Conservation (phyloP, 2,797 vertebrate species). For the Sebastes oblongus region DNA sequence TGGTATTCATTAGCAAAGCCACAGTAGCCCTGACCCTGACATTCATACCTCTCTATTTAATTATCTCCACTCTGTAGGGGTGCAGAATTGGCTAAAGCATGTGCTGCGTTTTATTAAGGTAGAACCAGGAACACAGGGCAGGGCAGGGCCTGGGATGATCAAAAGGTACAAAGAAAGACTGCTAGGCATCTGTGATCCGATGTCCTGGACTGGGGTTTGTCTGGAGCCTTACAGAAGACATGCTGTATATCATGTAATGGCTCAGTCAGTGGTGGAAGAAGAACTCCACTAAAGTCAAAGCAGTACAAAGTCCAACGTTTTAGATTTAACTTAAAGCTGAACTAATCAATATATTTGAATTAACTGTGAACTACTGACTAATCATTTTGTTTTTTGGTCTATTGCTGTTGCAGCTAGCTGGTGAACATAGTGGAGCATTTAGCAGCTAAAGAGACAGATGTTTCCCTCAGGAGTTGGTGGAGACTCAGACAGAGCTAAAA, state of each 20-base stretch:
- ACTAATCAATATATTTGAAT: not conserved
- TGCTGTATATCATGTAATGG: not conserved
- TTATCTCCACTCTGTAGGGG: conserved; percentile 77
- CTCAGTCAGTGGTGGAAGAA: not conserved
- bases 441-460: too few species aligned
- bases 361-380: too few species aligned
- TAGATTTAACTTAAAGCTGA: not conserved
- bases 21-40: conserved; percentile 75
- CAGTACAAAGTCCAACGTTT: not conserved
- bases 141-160: conserved; percentile 12
- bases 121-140: conserved; percentile 64
- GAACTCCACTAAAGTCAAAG: not conserved
- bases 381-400: too few species aligned
- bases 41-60: conserved; percentile 86
- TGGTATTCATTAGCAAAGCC: conserved; percentile 82
- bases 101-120: conserved; percentile 81
- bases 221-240: not conserved
- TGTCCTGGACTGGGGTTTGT: not conserved
- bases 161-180: conserved; percentile 26
- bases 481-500: too few species aligned
- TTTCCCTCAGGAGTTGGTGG: fast-evolving
- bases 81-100: conserved; percentile 55
- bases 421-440: too few species aligned
- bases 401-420: too few species aligned
- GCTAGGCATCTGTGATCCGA: conserved; percentile 1